phyloP scores from a whole-genome alignment of 2,113 vertebrate genomes.

The Orientallactaga bullata region DNA sequence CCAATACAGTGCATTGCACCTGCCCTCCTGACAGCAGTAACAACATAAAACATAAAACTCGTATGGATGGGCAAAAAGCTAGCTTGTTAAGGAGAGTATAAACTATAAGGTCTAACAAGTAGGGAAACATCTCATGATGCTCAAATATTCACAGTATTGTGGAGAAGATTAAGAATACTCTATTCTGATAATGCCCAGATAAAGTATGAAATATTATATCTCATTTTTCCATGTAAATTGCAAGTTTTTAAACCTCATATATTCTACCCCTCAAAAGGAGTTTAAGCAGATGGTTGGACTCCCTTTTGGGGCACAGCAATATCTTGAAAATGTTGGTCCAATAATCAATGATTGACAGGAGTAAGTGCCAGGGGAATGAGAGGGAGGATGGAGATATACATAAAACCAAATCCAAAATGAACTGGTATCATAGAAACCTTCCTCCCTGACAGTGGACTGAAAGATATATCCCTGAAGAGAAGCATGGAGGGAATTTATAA shows the following conservation, averaged over 20 bases:
- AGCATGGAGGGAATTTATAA: too few species aligned
- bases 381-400: too few species aligned
- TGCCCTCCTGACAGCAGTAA: not conserved
- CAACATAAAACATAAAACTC: not conserved
- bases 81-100: not conserved
- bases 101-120: not conserved
- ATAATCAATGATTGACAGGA: not conserved
- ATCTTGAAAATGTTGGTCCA: not conserved
- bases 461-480: too few species aligned
- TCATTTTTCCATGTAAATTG: not conserved
- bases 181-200: not conserved
- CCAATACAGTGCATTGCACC: not conserved
- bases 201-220: not conserved
- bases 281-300: fast-evolving
- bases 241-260: not conserved
- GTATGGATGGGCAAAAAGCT: not conserved
- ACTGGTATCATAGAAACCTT: too few species aligned
- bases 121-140: not conserved
- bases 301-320: not conserved
- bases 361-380: not conserved
- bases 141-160: not conserved
- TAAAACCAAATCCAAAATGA: too few species aligned
- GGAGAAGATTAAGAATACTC: not conserved
- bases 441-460: too few species aligned
- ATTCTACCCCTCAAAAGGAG: not conserved